Percentiles rank a stretch among this genome's conserved stretches.
phyloP scores from a whole-genome alignment of 2,888 invertebrate genomes.

The Seira musarum region DNA sequence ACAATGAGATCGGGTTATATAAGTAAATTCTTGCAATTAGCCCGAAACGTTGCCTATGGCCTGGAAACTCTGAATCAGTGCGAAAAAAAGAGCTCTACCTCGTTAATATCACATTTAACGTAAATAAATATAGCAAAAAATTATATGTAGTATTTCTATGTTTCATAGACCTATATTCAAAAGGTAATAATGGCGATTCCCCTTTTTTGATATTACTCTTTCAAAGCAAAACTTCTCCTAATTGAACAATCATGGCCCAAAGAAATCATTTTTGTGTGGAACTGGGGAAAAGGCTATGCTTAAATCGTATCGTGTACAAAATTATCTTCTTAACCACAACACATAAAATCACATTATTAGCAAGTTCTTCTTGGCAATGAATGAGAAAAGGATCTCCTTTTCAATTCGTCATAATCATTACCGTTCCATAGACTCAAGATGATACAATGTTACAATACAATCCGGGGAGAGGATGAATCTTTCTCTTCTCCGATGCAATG shows the following conservation, averaged over 20 bases:
- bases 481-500: background rate
- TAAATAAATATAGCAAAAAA: background rate
- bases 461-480: background rate
- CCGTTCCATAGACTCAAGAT: background rate
- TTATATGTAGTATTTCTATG: too few relatives aligned
- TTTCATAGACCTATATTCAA: too few relatives aligned
- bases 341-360: slow-evolving; percentile 17
- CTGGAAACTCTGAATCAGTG: background rate
- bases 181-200: background rate
- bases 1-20: background rate
- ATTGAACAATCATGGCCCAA: background rate
- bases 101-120: background rate
- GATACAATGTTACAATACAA: background rate
- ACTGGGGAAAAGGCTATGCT: background rate
- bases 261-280: background rate
- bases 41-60: background rate
- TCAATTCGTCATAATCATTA: background rate
- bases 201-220: background rate
- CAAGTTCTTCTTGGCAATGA: slow-evolving; percentile 22
- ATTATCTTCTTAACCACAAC: slow-evolving; percentile 3
- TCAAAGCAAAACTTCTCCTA: background rate
- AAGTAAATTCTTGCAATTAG: background rate
- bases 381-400: background rate
- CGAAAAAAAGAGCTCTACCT: background rate
- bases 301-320: background rate